phyloP scores from a whole-genome alignment of 2,113 vertebrate species.

The Clinocottus analis region DNA sequence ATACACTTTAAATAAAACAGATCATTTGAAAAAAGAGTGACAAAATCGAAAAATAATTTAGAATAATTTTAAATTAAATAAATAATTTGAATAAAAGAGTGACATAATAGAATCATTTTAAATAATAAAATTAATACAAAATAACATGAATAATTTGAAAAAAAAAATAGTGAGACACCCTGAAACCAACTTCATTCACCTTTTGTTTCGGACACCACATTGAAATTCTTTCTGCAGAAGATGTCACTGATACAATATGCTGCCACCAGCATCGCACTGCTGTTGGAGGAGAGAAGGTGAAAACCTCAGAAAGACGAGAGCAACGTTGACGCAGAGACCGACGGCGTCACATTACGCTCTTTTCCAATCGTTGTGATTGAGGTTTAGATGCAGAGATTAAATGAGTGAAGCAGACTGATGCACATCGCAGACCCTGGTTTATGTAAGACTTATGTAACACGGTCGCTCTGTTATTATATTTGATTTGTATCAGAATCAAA shows the following conservation, averaged over 20 bases:
- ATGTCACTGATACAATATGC: neutral
- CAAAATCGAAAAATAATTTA: too few relatives aligned
- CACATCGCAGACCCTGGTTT: slow-evolving; percentile 52
- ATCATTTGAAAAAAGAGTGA: too few relatives aligned
- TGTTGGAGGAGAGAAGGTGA: neutral
- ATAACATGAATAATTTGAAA: too few relatives aligned
- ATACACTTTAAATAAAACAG: too few relatives aligned
- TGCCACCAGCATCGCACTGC: slow-evolving; percentile 15
- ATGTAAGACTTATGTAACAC: slow-evolving; percentile 53
- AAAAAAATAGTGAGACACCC: slow-evolving; percentile 40
- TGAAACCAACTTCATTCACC: slow-evolving; percentile 52
- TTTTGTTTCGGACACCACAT: slow-evolving; percentile 31
- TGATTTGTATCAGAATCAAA: neutral
- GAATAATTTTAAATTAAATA: too few relatives aligned
- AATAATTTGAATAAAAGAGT: too few relatives aligned
- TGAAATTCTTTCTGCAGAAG: slow-evolving; percentile 43
- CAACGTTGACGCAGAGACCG: slow-evolving; percentile 11
- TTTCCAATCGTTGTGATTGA: slow-evolving; percentile 14
- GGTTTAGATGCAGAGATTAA: slow-evolving; percentile 11
- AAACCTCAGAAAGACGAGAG: slow-evolving; percentile 10
- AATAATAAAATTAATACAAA: too few relatives aligned
- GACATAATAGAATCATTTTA: too few relatives aligned
- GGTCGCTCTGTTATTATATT: neutral
- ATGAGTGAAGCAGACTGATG: slow-evolving; percentile 40
- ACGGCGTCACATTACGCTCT: neutral